Evolutionary conservation across 64 coral and sea anemone species (phyloP), one percentile per base, ranked within the genome.

Genomic region (Pachyseris speciosa): DNA sequence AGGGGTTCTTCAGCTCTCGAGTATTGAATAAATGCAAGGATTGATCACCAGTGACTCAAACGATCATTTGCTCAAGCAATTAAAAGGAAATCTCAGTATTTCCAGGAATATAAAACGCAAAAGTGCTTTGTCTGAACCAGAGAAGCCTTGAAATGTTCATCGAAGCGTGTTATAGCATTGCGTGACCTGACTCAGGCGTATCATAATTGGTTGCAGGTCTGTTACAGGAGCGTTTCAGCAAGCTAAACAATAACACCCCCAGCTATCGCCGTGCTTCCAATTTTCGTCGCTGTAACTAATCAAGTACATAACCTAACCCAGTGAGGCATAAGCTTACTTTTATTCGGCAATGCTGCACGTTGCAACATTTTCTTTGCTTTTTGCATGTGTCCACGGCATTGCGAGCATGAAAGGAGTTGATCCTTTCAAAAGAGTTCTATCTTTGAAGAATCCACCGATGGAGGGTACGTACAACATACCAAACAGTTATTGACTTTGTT

Each of bases 371-470:
- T 20, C 13, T 33, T 45, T 84, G 38, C 64, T 59, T 36, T 36
- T 91, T 50, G 48, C 24, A 7, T 40, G 57, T 9, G 37, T 84
- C 2, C 22, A 19, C 1, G 19, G 32, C 45, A 66, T 30, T 7
- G 1, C 15, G 12, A 37, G 26, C 47, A 61, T 39, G 58, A 38
- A 16, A 30, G 34, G 30, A 88, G n/a, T 89, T 36, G 61, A 67
- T 24, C 94, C 94, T n/a, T 95, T 95, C 24, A 65, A 29, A 9
- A 64, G 74, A 26, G 55, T 81, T 74, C 78, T 95, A 22, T 10
- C 19, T 22, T 17, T 91, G 8, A 37, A 91, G 55, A 8, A 91
- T 15, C 94, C 94, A 30, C 77, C 51, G 1, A 61, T 95, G n/a
- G 64, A 86, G 64, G 94, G 94, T 95, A 83, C 27, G 60, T 37